These are phyloP conservation scores for Turritopsis dohrnii DNA, from an alignment of 30 jellyfish, hydroid and myxozoan genomes.

Conservation along the genomic window DNA sequence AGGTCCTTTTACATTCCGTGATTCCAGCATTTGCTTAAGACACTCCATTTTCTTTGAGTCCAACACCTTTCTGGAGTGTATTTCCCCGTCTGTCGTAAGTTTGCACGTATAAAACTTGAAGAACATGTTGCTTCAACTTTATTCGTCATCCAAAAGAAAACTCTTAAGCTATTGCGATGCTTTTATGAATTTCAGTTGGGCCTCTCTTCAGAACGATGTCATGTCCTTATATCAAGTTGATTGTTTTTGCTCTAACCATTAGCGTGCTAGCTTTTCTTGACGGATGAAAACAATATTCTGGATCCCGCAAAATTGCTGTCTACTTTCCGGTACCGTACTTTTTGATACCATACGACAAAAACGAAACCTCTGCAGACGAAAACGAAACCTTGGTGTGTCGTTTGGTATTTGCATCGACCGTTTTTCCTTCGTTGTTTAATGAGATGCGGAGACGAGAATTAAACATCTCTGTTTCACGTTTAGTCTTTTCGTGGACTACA, in stretches of 20 bases:
- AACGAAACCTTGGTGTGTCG: no score
- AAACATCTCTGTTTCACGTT: no score
- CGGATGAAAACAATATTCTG: background rate
- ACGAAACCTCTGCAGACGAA: background rate
- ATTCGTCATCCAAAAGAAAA: no score
- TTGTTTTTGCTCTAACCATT: background rate
- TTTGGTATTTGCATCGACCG: no score
- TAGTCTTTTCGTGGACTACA: no score
- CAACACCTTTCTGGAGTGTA: background rate
- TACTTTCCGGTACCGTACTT: background rate
- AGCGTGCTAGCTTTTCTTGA: background rate
- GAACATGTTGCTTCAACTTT: background rate
- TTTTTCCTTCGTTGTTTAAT: no score
- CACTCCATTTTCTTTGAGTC: background rate
- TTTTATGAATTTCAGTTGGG: no score
- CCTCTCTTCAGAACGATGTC: background rate
- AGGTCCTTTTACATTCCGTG: background rate
- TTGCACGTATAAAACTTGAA: background rate
- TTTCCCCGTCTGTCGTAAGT: background rate
- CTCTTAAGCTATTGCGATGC: background rate
- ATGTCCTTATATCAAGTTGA: background rate
- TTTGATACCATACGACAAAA: background rate
- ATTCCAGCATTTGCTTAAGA: background rate
- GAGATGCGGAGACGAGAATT: no score
- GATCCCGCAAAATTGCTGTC: background rate